A percentile compares a stretch with the other conserved stretches of the same genome.
Conservation (phyloP, 2,888 invertebrate genomes). For the Tetragonisca angustula region DNA sequence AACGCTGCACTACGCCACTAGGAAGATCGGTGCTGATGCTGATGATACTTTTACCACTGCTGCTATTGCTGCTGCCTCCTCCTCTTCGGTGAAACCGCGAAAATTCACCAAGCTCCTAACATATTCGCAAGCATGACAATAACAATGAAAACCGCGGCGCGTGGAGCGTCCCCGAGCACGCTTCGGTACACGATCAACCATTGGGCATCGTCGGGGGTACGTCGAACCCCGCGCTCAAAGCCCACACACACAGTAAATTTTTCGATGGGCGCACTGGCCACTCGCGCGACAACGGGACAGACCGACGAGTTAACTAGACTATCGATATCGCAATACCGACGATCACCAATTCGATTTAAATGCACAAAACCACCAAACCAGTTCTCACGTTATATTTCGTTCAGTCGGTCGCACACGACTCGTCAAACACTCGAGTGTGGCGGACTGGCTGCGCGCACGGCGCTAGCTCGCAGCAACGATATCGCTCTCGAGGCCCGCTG, state of each 20-base stretch:
- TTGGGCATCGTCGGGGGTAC: constrained; percentile 89
- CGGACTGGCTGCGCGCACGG: constrained; percentile 82
- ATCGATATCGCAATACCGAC: constrained; percentile 37
- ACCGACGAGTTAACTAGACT: constrained; percentile 46
- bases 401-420: constrained; percentile 64
- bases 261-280: constrained; percentile 59
- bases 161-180: constrained; percentile 89
- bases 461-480: constrained; percentile 80
- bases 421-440: constrained; percentile 72
- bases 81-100: constrained; percentile 55
- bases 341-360: constrained; percentile 44
- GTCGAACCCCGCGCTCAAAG: constrained; percentile 69
- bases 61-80: constrained; percentile 34
- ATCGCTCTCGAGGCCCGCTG: constrained; percentile 79
- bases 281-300: constrained; percentile 59
- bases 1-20: constrained; percentile 66
- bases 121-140: constrained; percentile 70
- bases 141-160: constrained; percentile 80
- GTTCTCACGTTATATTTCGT: constrained; percentile 43
- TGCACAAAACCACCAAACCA: constrained; percentile 42
- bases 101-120: constrained; percentile 69
- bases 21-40: constrained; percentile 58
- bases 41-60: constrained; percentile 35
- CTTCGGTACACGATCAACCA: constrained; percentile 89
- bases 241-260: constrained; percentile 62